A percentile compares a stretch with the other conserved stretches of the same genome.
phyloP scores from a whole-genome alignment of 2,113 vertebrate species.

The Cisticola juncidis region DNA sequence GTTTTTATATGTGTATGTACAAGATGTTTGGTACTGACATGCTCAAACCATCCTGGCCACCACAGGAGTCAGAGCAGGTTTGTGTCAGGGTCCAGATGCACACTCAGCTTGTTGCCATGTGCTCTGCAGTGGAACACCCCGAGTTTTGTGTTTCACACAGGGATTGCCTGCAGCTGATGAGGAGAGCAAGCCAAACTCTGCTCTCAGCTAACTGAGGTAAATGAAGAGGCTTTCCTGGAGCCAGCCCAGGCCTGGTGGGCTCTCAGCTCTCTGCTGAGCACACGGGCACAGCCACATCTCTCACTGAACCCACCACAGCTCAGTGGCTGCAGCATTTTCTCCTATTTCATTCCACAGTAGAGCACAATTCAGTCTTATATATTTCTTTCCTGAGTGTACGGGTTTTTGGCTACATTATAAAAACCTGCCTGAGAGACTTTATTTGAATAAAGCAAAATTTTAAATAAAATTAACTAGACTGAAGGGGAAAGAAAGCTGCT shows the following conservation, averaged over 20 bases:
- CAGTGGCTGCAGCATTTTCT: not conserved
- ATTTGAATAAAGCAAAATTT: not conserved
- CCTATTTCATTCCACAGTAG: not conserved
- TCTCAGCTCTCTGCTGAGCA: not conserved
- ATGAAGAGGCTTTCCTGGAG: not conserved
- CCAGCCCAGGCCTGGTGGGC: not conserved
- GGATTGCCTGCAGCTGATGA: constrained; percentile 63
- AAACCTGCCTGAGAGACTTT: not conserved
- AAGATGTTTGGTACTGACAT: not conserved
- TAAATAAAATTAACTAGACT: not conserved
- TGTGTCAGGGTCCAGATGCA: constrained; percentile 74
- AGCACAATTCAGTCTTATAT: not conserved
- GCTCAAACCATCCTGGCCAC: not conserved
- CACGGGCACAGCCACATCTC: not conserved
- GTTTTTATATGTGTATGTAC: not conserved
- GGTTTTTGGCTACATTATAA: not conserved
- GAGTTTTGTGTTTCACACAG: constrained; percentile 64
- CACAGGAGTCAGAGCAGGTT: constrained; percentile 17
- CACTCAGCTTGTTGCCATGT: constrained; percentile 69
- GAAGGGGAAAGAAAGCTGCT: not conserved
- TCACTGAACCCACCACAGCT: not conserved
- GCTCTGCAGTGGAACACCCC: constrained; percentile 65
- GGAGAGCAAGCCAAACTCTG: constrained; percentile 11
- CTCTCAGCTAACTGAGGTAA: not conserved
- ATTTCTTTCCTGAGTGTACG: constrained; percentile 20